Base-by-base conservation (phyloP, 2,888 invertebrate genomes). In the Pogonocherus hispidulus region DNA sequence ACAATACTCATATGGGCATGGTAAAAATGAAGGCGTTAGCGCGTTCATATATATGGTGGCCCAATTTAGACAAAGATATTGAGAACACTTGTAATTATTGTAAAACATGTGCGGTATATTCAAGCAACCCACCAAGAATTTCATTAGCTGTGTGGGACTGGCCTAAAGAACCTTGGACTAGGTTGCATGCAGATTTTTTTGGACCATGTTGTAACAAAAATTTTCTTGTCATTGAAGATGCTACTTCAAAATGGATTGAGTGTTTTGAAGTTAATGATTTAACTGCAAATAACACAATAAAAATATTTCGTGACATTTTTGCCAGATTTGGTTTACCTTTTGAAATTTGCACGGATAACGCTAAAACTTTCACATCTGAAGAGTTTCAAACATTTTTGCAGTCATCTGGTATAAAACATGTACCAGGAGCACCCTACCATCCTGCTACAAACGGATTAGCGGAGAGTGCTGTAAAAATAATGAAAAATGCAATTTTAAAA, bases 41-140 rank as follows among this genome's bases (percentile, higher is more conserved):
- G 1, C 20, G 59, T 4, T 66, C 66, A 20, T 59, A 51, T 44
- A 16, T 60, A 4, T 60, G 66, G 66, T 60, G 66, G 62, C 62
- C 65, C 1, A 9, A 19, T 3, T 37, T 59, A 18, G 57, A 65
- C 23, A 35, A n/a, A 14, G n/a, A 57, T 23, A 49, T 65, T 14
- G 57, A 66, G 23, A 22, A 59, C 20, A 22, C 47, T 9, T 16
- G 20, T 46, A 54, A 47, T 19, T 3, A 1, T 14, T 59, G 66
- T 66, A 18, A 63, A 32, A 23, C 47, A 1, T 63, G 66, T 55
- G 18, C 46, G 2, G 6, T 20, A 27, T 62, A 52, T 54, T 32
- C 59, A 1, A 59, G 41, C 37, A 59, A 66, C 41, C 44, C 52
- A 1, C 59, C 37, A 16, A 54, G 54, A 47, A 32, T 49, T 14